Evolutionary conservation across 2,113 vertebrate genomes (phyloP).

Genomic region (Sinocyclocheilus rhinocerous): DNA sequence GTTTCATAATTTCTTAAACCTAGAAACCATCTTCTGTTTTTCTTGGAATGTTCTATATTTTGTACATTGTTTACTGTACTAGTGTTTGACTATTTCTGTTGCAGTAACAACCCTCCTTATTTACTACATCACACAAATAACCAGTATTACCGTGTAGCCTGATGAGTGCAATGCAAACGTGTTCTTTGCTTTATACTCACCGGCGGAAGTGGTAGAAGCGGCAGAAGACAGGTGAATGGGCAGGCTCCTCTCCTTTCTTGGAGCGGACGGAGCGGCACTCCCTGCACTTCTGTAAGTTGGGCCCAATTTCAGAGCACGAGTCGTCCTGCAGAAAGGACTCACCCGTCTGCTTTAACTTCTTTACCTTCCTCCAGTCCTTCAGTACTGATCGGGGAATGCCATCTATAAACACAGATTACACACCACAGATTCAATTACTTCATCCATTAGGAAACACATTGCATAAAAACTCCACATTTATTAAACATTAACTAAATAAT

Average conservation of each 20-base stretch:
- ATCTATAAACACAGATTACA: constrained; percentile 74
- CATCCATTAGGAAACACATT: not conserved
- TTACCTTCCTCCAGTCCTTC: constrained; percentile 99
- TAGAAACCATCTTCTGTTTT: not conserved
- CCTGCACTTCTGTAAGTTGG: constrained; percentile 95
- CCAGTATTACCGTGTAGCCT: not conserved
- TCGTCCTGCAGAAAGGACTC: constrained; percentile 98
- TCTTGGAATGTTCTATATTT: not conserved
- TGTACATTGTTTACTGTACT: not conserved
- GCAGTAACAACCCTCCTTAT: not conserved
- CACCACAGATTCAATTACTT: not conserved
- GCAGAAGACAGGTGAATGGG: constrained; percentile 95
- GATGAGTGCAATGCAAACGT: not conserved
- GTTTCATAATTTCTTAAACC: not conserved
- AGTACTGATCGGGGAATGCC: constrained; percentile 95
- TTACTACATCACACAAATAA: not conserved
- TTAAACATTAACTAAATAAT: not conserved
- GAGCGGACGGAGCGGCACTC: constrained; percentile 93
- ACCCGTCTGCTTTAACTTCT: constrained; percentile 96
- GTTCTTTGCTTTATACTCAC: constrained; percentile 71
- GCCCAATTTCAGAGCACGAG: constrained; percentile 95
- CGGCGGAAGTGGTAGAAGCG: constrained; percentile 98
- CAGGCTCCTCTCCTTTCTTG: constrained; percentile 92
- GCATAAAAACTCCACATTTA: not conserved
- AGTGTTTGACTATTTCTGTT: not conserved